These are phyloP conservation scores for Phrynocephalus vlangalii DNA, from an alignment of 2,797 vertebrate species.

Conservation along the genomic window DNA sequence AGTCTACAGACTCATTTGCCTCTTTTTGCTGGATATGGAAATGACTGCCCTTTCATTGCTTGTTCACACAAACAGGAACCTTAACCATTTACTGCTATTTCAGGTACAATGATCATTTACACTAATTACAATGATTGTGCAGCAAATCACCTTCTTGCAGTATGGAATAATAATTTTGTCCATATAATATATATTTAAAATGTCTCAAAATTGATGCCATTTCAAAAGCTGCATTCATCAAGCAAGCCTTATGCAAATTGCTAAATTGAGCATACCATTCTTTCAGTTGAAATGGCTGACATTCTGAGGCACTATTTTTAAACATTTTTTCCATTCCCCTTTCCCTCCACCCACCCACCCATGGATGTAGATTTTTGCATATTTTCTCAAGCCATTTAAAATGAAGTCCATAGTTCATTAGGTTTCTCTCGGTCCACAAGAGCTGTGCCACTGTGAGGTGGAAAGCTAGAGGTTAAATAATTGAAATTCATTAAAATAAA, in stretches of 20 bases:
- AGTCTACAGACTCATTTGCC: not conserved
- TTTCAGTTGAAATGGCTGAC: not conserved
- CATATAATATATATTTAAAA: conserved; percentile 32
- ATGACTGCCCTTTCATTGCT: not conserved
- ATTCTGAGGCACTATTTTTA: conserved; percentile 12
- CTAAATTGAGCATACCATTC: conserved; percentile 13
- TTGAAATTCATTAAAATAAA: not conserved
- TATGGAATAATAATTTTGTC: conserved; percentile 28
- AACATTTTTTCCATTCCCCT: not conserved
- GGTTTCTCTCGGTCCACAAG: not conserved
- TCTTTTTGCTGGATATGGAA: conserved; percentile 22
- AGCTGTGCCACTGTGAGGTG: not conserved
- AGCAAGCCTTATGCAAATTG: conserved; percentile 33
- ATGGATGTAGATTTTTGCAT: not conserved
- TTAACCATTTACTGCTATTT: not conserved
- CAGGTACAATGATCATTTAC: conserved; percentile 9
- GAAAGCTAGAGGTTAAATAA: not conserved
- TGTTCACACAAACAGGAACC: conserved; percentile 20
- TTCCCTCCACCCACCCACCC: not conserved
- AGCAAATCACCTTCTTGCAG: conserved; percentile 27
- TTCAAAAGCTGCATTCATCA: conserved; percentile 43
- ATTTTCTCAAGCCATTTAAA: conserved; percentile 9
- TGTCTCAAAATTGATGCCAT: conserved; percentile 26
- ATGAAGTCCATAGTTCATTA: not conserved
- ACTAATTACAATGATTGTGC: conserved; percentile 33